Conservation (phyloP, 2,113 vertebrate species). For the Carassius carassius region DNA sequence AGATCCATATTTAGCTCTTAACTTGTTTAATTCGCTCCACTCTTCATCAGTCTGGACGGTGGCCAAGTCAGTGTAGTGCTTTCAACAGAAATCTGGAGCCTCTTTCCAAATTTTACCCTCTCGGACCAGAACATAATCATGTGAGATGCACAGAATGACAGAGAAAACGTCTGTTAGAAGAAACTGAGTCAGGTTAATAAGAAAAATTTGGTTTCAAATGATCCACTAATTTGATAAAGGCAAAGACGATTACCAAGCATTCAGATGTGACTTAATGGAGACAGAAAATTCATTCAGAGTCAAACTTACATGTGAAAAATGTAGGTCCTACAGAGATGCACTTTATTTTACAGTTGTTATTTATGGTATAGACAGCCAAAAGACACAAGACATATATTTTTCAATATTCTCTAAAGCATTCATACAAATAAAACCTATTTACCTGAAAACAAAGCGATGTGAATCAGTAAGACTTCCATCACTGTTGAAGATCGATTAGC, state of each 20-base stretch:
- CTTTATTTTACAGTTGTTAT: too few species aligned
- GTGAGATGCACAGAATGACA: not conserved
- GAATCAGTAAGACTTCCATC: not conserved
- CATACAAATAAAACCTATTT: too few species aligned
- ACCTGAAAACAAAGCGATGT: not conserved
- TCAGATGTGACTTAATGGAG: not conserved
- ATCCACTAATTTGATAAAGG: not conserved
- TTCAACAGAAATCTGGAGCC: constrained; percentile 2
- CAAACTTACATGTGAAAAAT: not conserved
- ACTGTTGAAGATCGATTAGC: not conserved
- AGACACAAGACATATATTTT: too few species aligned
- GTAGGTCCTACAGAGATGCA: not conserved
- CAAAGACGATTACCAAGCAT: not conserved
- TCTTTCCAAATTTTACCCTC: not conserved
- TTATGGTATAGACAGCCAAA: too few species aligned
- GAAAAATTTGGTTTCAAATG: not conserved
- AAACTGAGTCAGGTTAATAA: not conserved
- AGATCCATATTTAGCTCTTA: not conserved
- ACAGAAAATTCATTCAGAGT: not conserved
- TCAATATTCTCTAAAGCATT: too few species aligned
- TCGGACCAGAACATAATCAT: constrained; percentile 1
- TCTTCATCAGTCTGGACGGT: not conserved
- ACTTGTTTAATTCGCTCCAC: not conserved
- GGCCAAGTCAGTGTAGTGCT: not conserved
- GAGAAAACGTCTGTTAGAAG: constrained; percentile 9